Evolutionary conservation across 64 coral and sea anemone species (phyloP).

Genomic region (Porites australiensis): DNA sequence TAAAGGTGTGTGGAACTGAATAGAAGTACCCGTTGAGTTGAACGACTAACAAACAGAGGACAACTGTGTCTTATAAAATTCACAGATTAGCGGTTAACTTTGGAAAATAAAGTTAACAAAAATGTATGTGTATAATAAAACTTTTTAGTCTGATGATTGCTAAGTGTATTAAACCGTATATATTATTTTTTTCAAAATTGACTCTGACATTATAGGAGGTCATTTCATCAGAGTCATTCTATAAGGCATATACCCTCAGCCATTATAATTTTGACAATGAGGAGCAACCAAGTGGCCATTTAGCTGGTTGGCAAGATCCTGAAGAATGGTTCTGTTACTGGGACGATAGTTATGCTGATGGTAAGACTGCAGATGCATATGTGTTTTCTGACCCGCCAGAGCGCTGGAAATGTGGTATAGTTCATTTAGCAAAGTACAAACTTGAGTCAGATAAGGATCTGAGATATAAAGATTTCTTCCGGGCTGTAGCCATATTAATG

Average conservation of each 20-base stretch:
- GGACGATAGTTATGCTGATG: conserved; percentile 5
- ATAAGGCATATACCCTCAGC: conserved; percentile 11
- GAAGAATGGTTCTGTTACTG: conserved; percentile 44
- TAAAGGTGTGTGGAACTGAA: too few species aligned
- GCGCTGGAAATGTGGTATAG: conserved; percentile 51
- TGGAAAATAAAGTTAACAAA: too few species aligned
- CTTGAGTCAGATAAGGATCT: conserved; percentile 6
- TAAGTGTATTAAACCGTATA: too few species aligned
- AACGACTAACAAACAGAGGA: too few species aligned
- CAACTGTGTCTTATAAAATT: too few species aligned
- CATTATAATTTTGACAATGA: conserved; percentile 16
- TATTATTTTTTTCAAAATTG: too few species aligned
- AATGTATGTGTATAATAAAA: too few species aligned
- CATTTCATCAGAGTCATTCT: conserved; percentile 31
- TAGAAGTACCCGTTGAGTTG: too few species aligned
- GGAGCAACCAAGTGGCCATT: conserved; percentile 49
- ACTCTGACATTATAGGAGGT: conserved; percentile 17
- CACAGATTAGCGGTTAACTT: too few species aligned
- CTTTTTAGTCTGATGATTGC: too few species aligned
- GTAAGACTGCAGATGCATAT: neutral
- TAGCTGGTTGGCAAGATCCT: neutral
- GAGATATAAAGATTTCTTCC: conserved; percentile 54
- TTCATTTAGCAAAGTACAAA: conserved; percentile 29
- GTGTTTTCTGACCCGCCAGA: conserved; percentile 54
- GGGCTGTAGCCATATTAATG: conserved; percentile 20